phyloP scores from a whole-genome alignment of 2,113 vertebrate genomes.

The Sphaerodactylus townsendi region DNA sequence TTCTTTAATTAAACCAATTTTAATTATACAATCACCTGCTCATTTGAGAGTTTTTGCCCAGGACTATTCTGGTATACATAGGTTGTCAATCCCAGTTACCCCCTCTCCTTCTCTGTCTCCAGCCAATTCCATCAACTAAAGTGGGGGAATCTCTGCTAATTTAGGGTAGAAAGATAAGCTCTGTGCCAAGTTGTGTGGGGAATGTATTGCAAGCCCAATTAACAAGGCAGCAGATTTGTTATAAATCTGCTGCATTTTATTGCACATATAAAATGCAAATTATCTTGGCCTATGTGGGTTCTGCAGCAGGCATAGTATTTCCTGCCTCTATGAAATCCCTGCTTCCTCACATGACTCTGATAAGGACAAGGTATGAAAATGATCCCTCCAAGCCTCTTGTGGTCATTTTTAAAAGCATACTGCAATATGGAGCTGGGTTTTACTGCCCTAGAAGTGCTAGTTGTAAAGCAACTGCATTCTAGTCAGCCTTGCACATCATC shows the following conservation, averaged over 20 bases:
- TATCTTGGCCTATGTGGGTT: background rate
- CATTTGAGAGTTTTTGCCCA: too few relatives aligned
- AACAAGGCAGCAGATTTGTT: slow-evolving; percentile 46
- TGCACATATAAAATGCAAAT: slow-evolving; percentile 52
- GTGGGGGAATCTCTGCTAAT: too few relatives aligned
- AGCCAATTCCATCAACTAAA: too few relatives aligned
- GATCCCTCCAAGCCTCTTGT: background rate
- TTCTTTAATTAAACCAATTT: too few relatives aligned
- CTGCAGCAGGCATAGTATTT: slow-evolving; percentile 6
- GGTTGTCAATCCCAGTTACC: too few relatives aligned
- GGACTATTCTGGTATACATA: too few relatives aligned
- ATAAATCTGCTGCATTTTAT: slow-evolving; percentile 42
- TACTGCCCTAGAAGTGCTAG: background rate
- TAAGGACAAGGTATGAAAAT: slow-evolving; percentile 27
- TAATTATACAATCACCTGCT: too few relatives aligned
- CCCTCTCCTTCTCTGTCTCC: too few relatives aligned
- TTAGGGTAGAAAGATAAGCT: too few relatives aligned
- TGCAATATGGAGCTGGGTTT: background rate
- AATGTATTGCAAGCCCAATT: slow-evolving; percentile 44
- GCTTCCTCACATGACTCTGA: slow-evolving; percentile 15
- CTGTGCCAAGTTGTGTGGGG: slow-evolving; percentile 14
- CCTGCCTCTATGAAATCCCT: slow-evolving; percentile 25
- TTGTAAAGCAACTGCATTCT: background rate
- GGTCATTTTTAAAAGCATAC: background rate
- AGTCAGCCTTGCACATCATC: background rate